phyloP scores from a whole-genome alignment of 2,113 vertebrate species.

The Tupaia tana region DNA sequence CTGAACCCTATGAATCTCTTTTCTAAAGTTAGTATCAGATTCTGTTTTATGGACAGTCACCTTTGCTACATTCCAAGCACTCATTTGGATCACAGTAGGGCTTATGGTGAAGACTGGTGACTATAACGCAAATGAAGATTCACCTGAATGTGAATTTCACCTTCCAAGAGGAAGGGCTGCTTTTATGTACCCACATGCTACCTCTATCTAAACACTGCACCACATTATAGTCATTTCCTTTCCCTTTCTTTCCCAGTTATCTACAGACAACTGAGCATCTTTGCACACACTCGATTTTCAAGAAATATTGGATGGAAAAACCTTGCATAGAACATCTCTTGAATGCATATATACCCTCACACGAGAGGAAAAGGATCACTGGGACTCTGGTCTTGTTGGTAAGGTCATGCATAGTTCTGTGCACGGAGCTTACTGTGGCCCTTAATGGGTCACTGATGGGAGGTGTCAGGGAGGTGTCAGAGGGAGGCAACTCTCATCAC shows the following conservation, averaged over 20 bases:
- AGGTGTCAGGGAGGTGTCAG: not conserved
- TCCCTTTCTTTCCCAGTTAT: not conserved
- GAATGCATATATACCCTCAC: not conserved
- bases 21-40: too few relatives aligned
- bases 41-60: not conserved
- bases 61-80: not conserved
- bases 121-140: not conserved
- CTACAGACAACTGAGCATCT: not conserved
- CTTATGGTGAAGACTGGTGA: not conserved
- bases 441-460: not conserved
- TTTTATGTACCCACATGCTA: not conserved
- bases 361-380: not conserved
- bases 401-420: not conserved
- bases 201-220: not conserved
- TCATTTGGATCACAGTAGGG: not conserved
- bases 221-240: not conserved
- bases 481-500: not conserved
- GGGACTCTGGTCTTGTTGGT: not conserved
- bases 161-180: not conserved
- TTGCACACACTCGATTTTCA: conserved; percentile 1
- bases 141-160: too few relatives aligned
- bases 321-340: not conserved
- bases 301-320: not conserved
- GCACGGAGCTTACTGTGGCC: not conserved
- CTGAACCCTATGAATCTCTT: too few relatives aligned